Base-by-base conservation (phyloP, 2,888 invertebrate genomes). In the Teleogryllus oceanicus region DNA sequence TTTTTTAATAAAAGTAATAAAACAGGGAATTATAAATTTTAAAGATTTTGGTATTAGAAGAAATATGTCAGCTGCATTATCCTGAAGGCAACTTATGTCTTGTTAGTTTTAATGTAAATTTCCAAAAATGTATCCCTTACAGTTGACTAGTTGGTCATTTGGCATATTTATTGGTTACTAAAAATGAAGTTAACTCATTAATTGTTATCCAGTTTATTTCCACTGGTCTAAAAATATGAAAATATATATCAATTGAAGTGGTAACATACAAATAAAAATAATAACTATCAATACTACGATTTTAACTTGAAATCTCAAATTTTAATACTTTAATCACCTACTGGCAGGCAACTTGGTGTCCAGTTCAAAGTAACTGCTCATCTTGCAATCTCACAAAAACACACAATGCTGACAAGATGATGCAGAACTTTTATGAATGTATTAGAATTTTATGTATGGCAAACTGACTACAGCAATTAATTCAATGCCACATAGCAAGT, bases 81-180 rank as follows among this genome's bases (percentile, higher is more conserved):
- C 62, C 62, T 62, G n/a, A 18, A 62, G 62, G n/a, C 62, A 18
- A 62, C n/a, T 62, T 62, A n/a, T 62, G n/a, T 62, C n/a, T 62
- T 62, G n/a, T n/a, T 18, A 62, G n/a, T 18, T 62, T 62, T 62
- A 62, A 62, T 18, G n/a, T 62, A 62, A 62, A 62, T 62, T 62
- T 62, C 62, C 62, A 62, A 62, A 62, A 62, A 62, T 62, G 62
- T 62, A 62, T 62, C 62, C 62, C 62, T 18, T 62, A 62, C 13
- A 62, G 62, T 62, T 62, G 62, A 62, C 62, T 62, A 62, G 62
- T 62, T 62, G 62, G 62, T 62, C 62, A 62, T 62, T 62, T 62
- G 62, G 62, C 62, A 62, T 62, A 62, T 18, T 62, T 62, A 62
- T 62, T 62, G n/a, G n/a, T 62, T 37, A 37, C 8, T 37, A 37